A percentile compares a stretch with the other conserved stretches of the same genome.
Evolutionary conservation across 1,140 invertebrate genomes (phyloP).

Genomic region (Pogonus chalceus): DNA sequence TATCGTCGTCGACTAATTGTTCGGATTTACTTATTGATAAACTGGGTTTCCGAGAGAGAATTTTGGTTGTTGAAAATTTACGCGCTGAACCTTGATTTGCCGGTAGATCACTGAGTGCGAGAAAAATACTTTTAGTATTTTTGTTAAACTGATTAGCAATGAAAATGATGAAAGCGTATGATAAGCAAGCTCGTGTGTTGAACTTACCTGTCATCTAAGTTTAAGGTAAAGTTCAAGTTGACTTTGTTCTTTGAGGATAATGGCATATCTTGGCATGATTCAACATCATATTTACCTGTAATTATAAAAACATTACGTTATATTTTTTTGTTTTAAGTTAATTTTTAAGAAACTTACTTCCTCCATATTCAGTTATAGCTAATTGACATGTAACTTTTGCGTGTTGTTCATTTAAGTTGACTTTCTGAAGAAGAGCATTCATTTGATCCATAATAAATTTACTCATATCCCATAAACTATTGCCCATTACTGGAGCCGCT

Average conservation of each 20-base stretch:
- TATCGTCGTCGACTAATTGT: constrained; percentile 49
- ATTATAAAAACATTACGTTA: constrained; percentile 18
- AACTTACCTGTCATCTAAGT: constrained; percentile 47
- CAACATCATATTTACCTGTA: constrained; percentile 36
- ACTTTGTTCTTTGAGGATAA: constrained; percentile 40
- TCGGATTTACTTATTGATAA: constrained; percentile 40
- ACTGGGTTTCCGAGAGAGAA: constrained; percentile 33
- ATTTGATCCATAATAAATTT: constrained; percentile 47
- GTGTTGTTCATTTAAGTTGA: constrained; percentile 42
- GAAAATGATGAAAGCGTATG: too few species aligned
- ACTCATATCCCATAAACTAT: constrained; percentile 40
- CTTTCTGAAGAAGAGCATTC: constrained; percentile 37
- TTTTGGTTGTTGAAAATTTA: constrained; percentile 25
- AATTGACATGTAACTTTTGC: constrained; percentile 56
- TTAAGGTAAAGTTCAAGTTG: constrained; percentile 57
- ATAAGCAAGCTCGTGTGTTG: too few species aligned
- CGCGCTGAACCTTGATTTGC: constrained; percentile 23
- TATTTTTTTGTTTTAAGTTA: constrained; percentile 10
- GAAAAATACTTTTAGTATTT: constrained; percentile 11
- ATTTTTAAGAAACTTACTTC: constrained; percentile 34
- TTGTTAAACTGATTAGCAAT: too few species aligned
- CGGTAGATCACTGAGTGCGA: constrained; percentile 34
- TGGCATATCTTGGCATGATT: constrained; percentile 28
- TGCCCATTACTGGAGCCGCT: constrained; percentile 46
- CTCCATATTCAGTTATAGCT: constrained; percentile 54